These are phyloP conservation scores for Meandrina meandrites DNA, from an alignment of 92 coral and sea anemone species.

Conservation along the genomic window DNA sequence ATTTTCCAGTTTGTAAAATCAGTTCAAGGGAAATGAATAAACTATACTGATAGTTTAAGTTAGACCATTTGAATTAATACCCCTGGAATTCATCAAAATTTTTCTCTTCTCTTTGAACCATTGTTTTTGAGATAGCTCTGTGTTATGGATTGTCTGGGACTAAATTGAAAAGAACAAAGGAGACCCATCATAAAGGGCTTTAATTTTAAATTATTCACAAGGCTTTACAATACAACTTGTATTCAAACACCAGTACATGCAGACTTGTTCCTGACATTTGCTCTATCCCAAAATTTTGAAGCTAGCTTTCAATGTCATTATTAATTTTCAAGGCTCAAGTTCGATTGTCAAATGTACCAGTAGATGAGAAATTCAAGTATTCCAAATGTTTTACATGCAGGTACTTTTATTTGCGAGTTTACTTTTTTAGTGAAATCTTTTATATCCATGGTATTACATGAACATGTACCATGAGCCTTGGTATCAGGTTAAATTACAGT, in stretches of 20 bases:
- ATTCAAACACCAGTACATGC: slow-evolving; percentile 2
- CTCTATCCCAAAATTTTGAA: slow-evolving; percentile 8
- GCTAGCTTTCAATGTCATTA: not conserved
- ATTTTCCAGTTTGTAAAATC: slow-evolving; percentile 10
- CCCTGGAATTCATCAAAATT: not conserved
- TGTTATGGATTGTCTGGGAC: slow-evolving; percentile 24
- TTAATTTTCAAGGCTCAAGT: not conserved
- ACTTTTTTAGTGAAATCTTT: not conserved
- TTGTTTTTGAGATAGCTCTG: not conserved
- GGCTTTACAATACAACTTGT: slow-evolving; percentile 13
- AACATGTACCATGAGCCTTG: no score
- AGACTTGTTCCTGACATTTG: slow-evolving; percentile 10
- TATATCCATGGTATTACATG: not conserved
- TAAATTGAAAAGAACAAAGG: slow-evolving; percentile 34
- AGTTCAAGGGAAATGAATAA: not conserved
- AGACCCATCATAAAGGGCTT: slow-evolving; percentile 8
- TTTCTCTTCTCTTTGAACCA: not conserved
- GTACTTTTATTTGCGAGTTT: not conserved
- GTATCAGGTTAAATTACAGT: not conserved
- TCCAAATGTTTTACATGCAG: not conserved
- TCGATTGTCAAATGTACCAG: not conserved
- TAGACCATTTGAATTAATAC: not conserved
- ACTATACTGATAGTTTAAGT: not conserved
- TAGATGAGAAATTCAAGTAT: not conserved
- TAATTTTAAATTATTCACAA: slow-evolving; percentile 24